These are phyloP conservation scores for Drosophila anceps DNA, from an alignment of 2,888 invertebrate genomes.

Conservation along the genomic window DNA sequence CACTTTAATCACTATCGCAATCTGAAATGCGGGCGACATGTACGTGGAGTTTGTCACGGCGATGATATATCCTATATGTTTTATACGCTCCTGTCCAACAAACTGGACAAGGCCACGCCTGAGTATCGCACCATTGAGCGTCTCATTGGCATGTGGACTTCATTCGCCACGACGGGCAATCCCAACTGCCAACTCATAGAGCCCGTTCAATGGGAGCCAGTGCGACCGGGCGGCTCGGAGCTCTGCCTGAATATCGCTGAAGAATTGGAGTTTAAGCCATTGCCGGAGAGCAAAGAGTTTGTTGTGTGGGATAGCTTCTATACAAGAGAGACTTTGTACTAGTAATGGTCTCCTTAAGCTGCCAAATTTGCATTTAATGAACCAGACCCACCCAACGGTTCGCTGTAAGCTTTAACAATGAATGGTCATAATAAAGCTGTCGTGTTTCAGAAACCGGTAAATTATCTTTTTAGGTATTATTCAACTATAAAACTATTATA, in stretches of 20 bases:
- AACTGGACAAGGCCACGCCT: conserved; percentile 55
- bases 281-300: conserved; percentile 78
- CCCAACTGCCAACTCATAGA: conserved; percentile 80
- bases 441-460: neutral
- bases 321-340: conserved; percentile 66
- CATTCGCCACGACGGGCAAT: conserved; percentile 81
- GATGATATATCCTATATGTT: conserved; percentile 85
- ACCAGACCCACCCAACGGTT: conserved; percentile 8
- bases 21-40: conserved; percentile 73
- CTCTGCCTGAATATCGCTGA: conserved; percentile 81
- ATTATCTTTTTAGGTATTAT: neutral
- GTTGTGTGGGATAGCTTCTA: conserved; percentile 78
- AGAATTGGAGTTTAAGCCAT: conserved; percentile 70
- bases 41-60: conserved; percentile 82
- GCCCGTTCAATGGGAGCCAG: conserved; percentile 69
- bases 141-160: conserved; percentile 82
- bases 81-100: conserved; percentile 65
- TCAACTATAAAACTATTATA: neutral
- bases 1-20: conserved; percentile 81
- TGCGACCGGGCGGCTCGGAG: conserved; percentile 61
- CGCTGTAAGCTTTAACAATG: conserved; percentile 1
- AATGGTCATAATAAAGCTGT: neutral
- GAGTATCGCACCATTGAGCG: conserved; percentile 83
- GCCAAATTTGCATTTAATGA: conserved; percentile 5
- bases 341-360: neutral